Evolutionary conservation across 2,113 vertebrate genomes (phyloP), one percentile per base, ranked within the genome.

Genomic region (Rousettus leschenaultii): DNA sequence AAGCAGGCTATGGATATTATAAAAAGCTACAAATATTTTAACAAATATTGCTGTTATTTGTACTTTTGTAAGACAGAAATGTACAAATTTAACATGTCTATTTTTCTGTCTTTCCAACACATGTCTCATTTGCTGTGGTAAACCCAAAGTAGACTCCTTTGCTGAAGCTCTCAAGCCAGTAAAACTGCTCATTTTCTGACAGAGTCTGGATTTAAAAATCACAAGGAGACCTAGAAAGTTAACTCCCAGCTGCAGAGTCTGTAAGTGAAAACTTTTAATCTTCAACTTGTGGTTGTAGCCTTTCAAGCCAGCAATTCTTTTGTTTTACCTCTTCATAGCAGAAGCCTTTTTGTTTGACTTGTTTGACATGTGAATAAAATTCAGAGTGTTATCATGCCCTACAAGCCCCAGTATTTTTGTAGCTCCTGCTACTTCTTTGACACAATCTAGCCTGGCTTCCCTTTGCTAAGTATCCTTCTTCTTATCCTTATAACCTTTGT

Each of bases 361-460:
- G 16, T 88, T 83, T 89, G n/a, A 79, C 59, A 74, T 45, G 12
- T 70, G 53, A 92, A 45, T 93, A 89, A 79, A 93, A 51, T 82
- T 70, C 45, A 78, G 14, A n/a, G 5, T 28, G 65, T 93, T 45
- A 48, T 5, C 7, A 10, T 33, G 66, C 33, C 35, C 16, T 70
- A 5, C 5, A 93, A 33, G 8, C 40, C 35, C 2, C 28, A 19
- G 0, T 51, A 30, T 75, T 85, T 89, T 40, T 33, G 30, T 68
- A 89, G 16, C 22, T 63, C 55, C 21, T 89, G 43, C 35, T 94
- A 51, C 48, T 77, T 55, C 35, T 55, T 91, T 73, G 35, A 40
- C 55, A 80, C 26, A 43, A 22, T 71, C 28, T 6, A 57, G 26
- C 0, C 33, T 79, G 6, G 8, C 57, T 63, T 74, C 7, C 6